Base-by-base conservation (phyloP, 2,113 vertebrate species). In the Scatophagus argus region DNA sequence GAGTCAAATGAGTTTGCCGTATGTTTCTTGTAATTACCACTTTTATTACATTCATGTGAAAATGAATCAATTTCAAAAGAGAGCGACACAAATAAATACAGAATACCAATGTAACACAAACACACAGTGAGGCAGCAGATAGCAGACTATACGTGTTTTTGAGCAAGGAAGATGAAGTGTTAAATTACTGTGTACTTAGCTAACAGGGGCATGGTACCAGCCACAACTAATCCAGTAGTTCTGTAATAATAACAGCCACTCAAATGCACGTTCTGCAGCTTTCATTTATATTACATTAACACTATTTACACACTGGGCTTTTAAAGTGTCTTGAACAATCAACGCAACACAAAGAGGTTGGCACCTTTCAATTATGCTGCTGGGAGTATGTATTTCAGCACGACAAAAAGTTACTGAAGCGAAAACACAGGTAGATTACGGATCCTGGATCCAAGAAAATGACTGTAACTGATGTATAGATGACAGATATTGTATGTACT, bases 201-300 rank as follows among this genome's bases (percentile, higher is more conserved):
- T 61, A 54, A 82, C n/a, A 71, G 32, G 6, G 54, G 75, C 70
- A 38, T 36, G 34, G 41, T 47, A 44, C 54, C 78, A 90, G 68
- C 69, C 85, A 79, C 12, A 66, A 84, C 87, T 87, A 87, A 89
- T 87, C 71, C 69, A 56, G 5, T 68, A 36, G 54, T 55, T 58
- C 5, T 4, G 36, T 77, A 41, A 83, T 39, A 85, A 83, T 70
- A 81, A 38, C n/a, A 64, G 46, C 59, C 32, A 65, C 60, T 73
- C 54, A 82, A 56, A 81, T 29, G 38, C 38, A 55, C 47, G 34
- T 52, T 77, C n/a, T 65, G 32, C 36, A 68, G 68, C 19, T 46
- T 75, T 68, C 67, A 56, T 83, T 77, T 81, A 71, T 77, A 82
- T 74, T n/a, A 77, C 76, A 83, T 75, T 67, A 72, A 69, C 43